Percentiles rank a stretch among this genome's conserved stretches.
These are phyloP conservation scores for Polylopha cassiicola DNA, from an alignment of 2,888 invertebrate genomes.

Conservation along the genomic window DNA sequence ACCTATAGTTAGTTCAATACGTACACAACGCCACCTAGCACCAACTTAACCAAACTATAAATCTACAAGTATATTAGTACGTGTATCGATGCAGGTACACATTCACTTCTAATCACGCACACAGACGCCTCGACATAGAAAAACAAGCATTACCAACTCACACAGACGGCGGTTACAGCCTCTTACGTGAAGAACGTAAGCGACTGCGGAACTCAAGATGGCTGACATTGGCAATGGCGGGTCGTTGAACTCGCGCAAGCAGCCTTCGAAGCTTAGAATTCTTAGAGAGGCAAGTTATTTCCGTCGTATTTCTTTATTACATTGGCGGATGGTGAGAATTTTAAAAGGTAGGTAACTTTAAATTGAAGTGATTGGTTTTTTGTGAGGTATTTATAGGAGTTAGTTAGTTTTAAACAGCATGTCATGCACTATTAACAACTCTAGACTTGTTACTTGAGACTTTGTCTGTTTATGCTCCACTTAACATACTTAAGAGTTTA, in stretches of 20 bases:
- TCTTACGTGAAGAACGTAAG: slow-evolving; percentile 77
- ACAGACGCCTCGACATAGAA: slow-evolving; percentile 58
- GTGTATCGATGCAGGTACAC: slow-evolving; percentile 36
- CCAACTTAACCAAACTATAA: slow-evolving; percentile 28
- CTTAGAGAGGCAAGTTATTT: slow-evolving; percentile 73
- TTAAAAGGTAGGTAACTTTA: slow-evolving; percentile 9
- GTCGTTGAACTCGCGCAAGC: slow-evolving; percentile 68
- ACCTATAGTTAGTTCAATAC: no score
- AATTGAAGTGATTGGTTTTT: no score
- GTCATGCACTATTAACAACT: slow-evolving; percentile 5
- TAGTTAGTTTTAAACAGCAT: no score
- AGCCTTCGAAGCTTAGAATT: slow-evolving; percentile 74
- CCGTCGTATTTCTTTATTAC: slow-evolving; percentile 58
- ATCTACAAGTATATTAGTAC: slow-evolving; percentile 28
- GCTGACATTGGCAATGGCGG: slow-evolving; percentile 77
- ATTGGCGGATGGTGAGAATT: slow-evolving; percentile 34
- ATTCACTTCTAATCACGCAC: slow-evolving; percentile 59
- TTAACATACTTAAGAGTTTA: slow-evolving; percentile 9
- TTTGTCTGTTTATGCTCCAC: slow-evolving; percentile 8
- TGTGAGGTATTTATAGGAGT: no score
- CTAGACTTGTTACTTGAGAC: slow-evolving; percentile 7
- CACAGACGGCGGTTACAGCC: slow-evolving; percentile 68
- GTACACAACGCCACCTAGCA: slow-evolving; percentile 37
- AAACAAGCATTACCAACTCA: slow-evolving; percentile 70
- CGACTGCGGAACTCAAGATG: slow-evolving; percentile 76